These are phyloP conservation scores for Heliconius cydno DNA, from an alignment of 2,888 invertebrate species.

Conservation along the genomic window DNA sequence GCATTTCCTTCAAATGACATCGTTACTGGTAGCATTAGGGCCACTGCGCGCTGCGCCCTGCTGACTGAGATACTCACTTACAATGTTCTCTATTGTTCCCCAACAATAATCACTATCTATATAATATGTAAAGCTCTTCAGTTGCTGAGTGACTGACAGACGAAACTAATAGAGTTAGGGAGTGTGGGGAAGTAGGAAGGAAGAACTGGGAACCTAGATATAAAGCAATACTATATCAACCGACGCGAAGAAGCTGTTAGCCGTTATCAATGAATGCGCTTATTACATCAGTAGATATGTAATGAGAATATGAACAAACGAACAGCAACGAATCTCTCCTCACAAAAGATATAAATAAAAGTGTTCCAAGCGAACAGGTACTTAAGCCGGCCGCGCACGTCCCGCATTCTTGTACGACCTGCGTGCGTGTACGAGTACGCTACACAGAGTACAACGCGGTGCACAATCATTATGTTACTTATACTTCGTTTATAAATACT, in stretches of 20 bases:
- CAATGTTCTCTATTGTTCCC: no score
- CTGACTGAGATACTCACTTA: no score
- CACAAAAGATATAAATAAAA: constrained; percentile 15
- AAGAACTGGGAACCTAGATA: background rate
- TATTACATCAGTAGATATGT: constrained; percentile 8
- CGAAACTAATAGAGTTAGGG: no score
- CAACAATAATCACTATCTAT: no score
- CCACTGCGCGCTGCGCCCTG: background rate
- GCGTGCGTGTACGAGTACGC: background rate
- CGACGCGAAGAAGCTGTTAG: background rate
- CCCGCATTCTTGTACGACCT: constrained; percentile 13
- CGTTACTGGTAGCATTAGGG: background rate
- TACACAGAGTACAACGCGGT: background rate
- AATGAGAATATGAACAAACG: no score
- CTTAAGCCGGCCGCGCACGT: constrained; percentile 16
- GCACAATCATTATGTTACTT: no score
- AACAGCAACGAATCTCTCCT: constrained; percentile 6
- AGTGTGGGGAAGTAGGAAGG: no score
- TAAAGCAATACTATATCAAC: background rate
- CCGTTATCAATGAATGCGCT: constrained; percentile 1
- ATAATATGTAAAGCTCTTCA: no score
- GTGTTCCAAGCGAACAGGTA: background rate
- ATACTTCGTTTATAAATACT: no score
- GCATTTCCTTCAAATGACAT: constrained; percentile 5
- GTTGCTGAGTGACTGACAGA: no score